Evolutionary conservation across 2,888 invertebrate genomes (phyloP), one percentile per base, ranked within the genome.

Genomic region (Andrena flavipes): DNA sequence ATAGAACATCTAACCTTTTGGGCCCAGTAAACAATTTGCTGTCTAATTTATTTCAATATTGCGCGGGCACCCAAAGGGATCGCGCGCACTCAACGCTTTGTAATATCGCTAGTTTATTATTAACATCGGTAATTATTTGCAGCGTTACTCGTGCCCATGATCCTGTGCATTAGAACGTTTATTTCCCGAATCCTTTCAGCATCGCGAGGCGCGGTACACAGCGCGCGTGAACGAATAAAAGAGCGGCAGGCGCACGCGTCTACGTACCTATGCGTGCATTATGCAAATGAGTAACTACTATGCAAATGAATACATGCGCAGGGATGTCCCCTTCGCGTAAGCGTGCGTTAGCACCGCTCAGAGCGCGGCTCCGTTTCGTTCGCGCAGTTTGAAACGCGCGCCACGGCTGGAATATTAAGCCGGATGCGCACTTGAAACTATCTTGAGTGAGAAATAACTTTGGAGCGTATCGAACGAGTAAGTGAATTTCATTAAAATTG

Each of bases 201-300:
- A n/a, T 2, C 23, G 42, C n/a, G n/a, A 42, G 2, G 29, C 16
- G n/a, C 23, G 42, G 48, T 69, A 13, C 42, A 42, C 33, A 59
- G 69, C 51, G 13, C 7, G 35, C 16, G 71, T 23, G 33, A 62
- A 62, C 16, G 75, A 70, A 75, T 35, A n/a, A 71, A 35, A 54
- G 35, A 10, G 51, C 42, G 5, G 42, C 16, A 16, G 13, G 54
- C 23, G 54, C 20, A 35, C 71, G 35, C 13, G 20, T 42, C 16
- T 42, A 42, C 42, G 42, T 42, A 16, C 65, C 13, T 23, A 26
- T 8, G 20, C 56, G 20, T 73, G 16, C 65, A 60, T 74, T 60
- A 60, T 49, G 65, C 74, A 42, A 74, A 74, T 35, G 74, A 60
- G 67, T 30, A 74, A 49, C 30, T 49, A 42, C 42, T 42, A 59